Base-by-base conservation (phyloP, 2,113 vertebrate genomes). In the Baryphthengus martii region DNA sequence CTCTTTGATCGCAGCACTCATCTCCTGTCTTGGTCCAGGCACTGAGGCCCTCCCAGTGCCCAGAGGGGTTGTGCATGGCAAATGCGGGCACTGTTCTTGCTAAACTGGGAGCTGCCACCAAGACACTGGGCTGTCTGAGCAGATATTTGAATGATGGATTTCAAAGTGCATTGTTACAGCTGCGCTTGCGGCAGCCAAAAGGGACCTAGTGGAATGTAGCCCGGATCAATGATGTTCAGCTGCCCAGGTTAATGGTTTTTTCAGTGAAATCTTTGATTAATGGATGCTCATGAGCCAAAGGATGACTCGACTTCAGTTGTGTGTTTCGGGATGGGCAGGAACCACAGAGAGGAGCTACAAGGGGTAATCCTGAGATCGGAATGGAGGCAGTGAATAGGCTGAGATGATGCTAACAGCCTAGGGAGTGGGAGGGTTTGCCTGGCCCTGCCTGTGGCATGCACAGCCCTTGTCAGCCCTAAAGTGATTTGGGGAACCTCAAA, bases 1-100 rank as follows among this genome's bases (percentile, higher is more conserved):
- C 10, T 42, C 25, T 28, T 5, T 15, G 45, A 33, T 17, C 0
- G 0, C 26, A 33, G 56, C 58, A 26, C 45, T 82, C 1, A 0
- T n/a, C 39, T 76, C 44, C 58, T 21, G 26, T 26, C 39, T 37
- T 17, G 25, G 15, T 25, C 33, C 3, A 7, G 42, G 12, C 50
- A 40, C 23, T 0, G 4, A 50, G 42, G 44, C 25, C 50, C 65
- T 83, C 33, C 33, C 10, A 25, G 40, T 16, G 7, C 45, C 14
- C 0, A 3, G 61, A 11, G 21, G 47, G 35, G 15, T 10, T 3
- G 16, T 6, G 29, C 45, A 19, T 28, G 2, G 12, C 56, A 24
- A 37, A 20, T 9, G 17, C 1, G 0, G 73, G 31, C 25, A 4
- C 20, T 31, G 8, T 2, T 58, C 42, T 39, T n/a, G 24, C 42